A percentile compares a stretch with the other conserved stretches of the same genome.
phyloP scores from a whole-genome alignment of 2,888 invertebrate genomes.

The Mythimna impura region DNA sequence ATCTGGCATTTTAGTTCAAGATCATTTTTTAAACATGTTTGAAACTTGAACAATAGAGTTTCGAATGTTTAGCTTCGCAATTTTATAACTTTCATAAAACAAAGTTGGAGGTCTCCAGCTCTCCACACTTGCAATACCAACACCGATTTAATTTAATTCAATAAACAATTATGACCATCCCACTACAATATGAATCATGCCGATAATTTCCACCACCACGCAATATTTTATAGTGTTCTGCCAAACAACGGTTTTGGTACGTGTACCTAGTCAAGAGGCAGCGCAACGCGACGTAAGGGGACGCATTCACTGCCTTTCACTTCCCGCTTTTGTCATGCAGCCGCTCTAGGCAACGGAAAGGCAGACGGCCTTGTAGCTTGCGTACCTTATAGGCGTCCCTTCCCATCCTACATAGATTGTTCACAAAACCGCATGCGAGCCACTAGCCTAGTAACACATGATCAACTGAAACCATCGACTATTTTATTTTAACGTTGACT shows the following conservation, averaged over 20 bases:
- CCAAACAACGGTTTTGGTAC: slow-evolving; percentile 71
- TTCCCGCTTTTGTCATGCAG: slow-evolving; percentile 89
- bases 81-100: not conserved
- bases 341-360: slow-evolving; percentile 86
- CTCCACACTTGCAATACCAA: slow-evolving; percentile 12
- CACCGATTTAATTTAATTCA: too few relatives aligned
- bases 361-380: slow-evolving; percentile 88
- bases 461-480: slow-evolving; percentile 16
- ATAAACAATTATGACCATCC: not conserved
- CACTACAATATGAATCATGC: slow-evolving; percentile 15
- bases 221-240: slow-evolving; percentile 58
- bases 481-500: slow-evolving; percentile 30
- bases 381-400: slow-evolving; percentile 85
- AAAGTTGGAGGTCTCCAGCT: slow-evolving; percentile 6
- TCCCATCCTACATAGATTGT: slow-evolving; percentile 78
- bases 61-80: slow-evolving; percentile 7
- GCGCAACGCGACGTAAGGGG: slow-evolving; percentile 82
- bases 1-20: not conserved
- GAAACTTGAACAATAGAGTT: slow-evolving; percentile 2
- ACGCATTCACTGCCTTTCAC: slow-evolving; percentile 90
- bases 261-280: slow-evolving; percentile 70
- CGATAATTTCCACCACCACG: slow-evolving; percentile 39
- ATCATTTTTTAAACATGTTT: slow-evolving; percentile 5
- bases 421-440: slow-evolving; percentile 40
- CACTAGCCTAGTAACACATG: slow-evolving; percentile 33